Conservation (phyloP, 2,797 vertebrate species). For the Argya squamiceps region DNA sequence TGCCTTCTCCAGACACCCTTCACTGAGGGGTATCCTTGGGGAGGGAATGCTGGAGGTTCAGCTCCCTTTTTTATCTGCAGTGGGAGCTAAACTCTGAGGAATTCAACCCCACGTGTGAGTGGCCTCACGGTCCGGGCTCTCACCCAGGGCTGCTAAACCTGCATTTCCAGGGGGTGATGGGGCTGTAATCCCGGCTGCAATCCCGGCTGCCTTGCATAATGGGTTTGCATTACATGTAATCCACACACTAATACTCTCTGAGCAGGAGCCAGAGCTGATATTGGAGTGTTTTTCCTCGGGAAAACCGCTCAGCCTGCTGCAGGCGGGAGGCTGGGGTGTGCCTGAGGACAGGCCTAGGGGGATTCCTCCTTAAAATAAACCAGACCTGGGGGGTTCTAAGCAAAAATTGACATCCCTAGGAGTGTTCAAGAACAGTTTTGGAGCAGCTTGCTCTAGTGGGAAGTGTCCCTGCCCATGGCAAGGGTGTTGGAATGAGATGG, state of each 20-base stretch:
- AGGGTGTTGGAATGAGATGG: neutral
- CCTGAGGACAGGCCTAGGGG: neutral
- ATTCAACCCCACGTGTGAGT: fast-evolving
- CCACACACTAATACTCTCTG: neutral
- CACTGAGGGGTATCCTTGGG: fast-evolving
- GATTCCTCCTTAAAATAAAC: fast-evolving
- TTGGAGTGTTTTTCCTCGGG: neutral
- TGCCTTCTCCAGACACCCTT: neutral
- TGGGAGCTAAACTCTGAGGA: neutral
- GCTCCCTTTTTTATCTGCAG: fast-evolving
- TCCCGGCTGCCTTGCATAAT: neutral
- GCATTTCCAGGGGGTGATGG: neutral
- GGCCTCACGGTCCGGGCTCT: fast-evolving
- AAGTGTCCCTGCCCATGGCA: neutral
- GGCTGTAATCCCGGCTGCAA: neutral
- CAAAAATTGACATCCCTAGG: neutral
- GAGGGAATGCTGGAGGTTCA: neutral
- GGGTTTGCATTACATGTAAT: slow-evolving; percentile 22
- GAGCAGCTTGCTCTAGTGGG: neutral
- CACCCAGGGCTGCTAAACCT: neutral
- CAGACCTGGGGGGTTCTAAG: neutral
- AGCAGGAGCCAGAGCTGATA: neutral
- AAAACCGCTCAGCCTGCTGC: neutral
- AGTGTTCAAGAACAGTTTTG: neutral
- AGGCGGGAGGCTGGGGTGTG: neutral